phyloP scores from a whole-genome alignment of 2,797 vertebrate genomes.

The Kryptolebias ocellatus region DNA sequence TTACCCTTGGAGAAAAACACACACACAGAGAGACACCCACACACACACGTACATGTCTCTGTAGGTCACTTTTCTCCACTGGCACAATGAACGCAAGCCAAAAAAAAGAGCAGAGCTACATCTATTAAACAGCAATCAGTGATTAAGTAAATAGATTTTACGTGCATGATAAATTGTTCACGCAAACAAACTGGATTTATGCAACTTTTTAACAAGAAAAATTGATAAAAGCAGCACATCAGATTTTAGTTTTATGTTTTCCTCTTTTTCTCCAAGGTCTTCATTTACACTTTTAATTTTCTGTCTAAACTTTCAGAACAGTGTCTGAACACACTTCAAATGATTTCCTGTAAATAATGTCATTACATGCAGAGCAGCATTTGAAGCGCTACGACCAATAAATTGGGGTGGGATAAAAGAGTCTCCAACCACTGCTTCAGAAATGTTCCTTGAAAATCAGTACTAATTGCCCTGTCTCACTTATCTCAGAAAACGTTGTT shows the following conservation, averaged over 20 bases:
- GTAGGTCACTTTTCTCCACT: conserved; percentile 54
- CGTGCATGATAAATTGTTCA: background rate
- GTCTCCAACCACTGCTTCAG: conserved; percentile 2
- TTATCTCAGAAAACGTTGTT: conserved; percentile 47
- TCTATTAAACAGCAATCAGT: background rate
- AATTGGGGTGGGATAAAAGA: conserved; percentile 3
- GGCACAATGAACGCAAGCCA: conserved; percentile 6
- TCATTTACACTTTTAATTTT: background rate
- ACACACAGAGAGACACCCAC: conserved; percentile 37
- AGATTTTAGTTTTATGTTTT: background rate
- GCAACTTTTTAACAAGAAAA: background rate
- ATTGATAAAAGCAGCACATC: background rate
- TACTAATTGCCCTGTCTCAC: conserved; percentile 51
- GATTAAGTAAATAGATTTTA: background rate
- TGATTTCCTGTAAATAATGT: background rate
- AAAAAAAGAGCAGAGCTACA: background rate
- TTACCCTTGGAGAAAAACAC: conserved; percentile 62
- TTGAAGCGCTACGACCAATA: conserved; percentile 2
- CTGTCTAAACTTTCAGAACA: background rate
- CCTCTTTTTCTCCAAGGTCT: background rate
- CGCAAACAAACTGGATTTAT: too few relatives aligned
- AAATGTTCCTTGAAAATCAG: conserved; percentile 33
- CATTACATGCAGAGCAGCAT: background rate
- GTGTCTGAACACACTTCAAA: background rate
- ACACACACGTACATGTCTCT: conserved; percentile 68